Percentiles rank a stretch among this genome's conserved stretches.
phyloP scores from a whole-genome alignment of 2,888 invertebrate species.

The Adelphocoris suturalis region DNA sequence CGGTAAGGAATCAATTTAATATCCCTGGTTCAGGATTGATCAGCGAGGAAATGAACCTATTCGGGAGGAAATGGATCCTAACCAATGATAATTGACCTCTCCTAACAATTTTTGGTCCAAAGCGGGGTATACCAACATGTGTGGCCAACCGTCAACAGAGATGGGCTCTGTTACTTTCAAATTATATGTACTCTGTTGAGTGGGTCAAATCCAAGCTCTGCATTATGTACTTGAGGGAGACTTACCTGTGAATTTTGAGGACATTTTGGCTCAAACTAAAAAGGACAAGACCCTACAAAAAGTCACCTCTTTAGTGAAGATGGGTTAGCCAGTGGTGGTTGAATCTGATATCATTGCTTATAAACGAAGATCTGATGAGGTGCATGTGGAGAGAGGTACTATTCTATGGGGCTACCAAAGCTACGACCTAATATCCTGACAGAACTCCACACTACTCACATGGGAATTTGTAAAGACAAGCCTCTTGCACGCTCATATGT shows the following conservation, averaged over 20 bases:
- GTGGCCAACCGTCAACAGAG: not conserved
- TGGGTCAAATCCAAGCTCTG: not conserved
- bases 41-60: not conserved
- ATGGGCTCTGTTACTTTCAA: not conserved
- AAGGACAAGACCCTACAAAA: not conserved
- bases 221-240: conserved; percentile 13
- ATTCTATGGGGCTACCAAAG: not conserved
- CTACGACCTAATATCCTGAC: not conserved
- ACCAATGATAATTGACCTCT: not conserved
- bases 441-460: not conserved
- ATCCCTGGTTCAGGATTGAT: too few relatives aligned
- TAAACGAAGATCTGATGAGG: too few relatives aligned
- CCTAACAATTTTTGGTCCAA: not conserved
- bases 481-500: not conserved
- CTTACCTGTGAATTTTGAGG: not conserved
- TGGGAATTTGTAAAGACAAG: not conserved
- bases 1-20: too few relatives aligned
- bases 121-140: not conserved
- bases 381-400: not conserved
- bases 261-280: not conserved
- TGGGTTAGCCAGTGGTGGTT: not conserved
- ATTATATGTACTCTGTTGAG: not conserved
- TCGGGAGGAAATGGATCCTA: not conserved
- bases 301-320: not conserved
- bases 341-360: not conserved